Base-by-base conservation (phyloP, 2,888 invertebrate genomes). In the Caenorhabditis afra region DNA sequence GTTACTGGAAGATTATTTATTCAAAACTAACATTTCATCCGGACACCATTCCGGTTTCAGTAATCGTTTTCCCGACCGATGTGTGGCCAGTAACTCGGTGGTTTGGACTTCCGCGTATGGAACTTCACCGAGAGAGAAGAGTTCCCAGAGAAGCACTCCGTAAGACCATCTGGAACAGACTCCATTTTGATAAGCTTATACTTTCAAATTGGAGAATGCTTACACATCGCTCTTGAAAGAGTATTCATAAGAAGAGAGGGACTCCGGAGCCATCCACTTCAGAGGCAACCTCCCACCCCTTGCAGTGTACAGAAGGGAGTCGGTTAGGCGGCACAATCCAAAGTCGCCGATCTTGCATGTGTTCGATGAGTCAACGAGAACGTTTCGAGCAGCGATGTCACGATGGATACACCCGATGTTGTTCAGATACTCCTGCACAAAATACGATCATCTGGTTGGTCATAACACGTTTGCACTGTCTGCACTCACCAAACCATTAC, bases 261-360 rank as follows among this genome's bases (percentile, higher is more conserved):
- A 81, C 71, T 88, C 88, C 0, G 86, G 86, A 41, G 86, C 84
- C 88, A 88, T 87, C 88, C 88, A 88, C 71, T 87, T 85, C 59
- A 88, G 59, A 8, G 88, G 88, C 14, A 88, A 55, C 22, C 87
- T 68, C 22, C 88, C 88, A 12, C 85, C 88, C 41, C 88, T 66
- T 10, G 87, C 86, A 49, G 87, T 87, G 57, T 88, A 88, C 8
- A 88, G 50, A 0, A 86, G 79, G 1, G 81, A 80, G 76, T 88
- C 88, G 4, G 87, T 86, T 52, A 88, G 57, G 18, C 88, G 83
- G 61, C 88, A 88, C 45, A 88, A 68, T 11, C 88, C 88, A 52
- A 88, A 88, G 71, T 88, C 88, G 4, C 84, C 88, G 29, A 88
- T 88, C 79, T 87, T 88, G 77, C 86, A 87, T 3, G 78, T 67